A percentile compares a stretch with the other conserved stretches of the same genome.
phyloP scores from a whole-genome alignment of 2,113 vertebrate species.

The Odontesthes bonariensis region DNA sequence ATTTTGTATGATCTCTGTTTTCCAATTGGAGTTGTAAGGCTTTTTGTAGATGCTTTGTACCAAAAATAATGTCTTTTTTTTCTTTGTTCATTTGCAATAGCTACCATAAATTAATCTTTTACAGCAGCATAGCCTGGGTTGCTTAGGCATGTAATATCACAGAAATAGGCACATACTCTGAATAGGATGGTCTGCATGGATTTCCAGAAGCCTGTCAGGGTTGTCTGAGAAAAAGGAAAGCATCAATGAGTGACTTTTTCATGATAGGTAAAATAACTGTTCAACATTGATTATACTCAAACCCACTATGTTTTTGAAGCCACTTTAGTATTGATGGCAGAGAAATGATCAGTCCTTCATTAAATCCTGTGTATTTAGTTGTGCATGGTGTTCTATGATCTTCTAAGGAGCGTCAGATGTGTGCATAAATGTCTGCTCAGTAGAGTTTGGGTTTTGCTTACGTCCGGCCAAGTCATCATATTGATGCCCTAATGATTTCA shows the following conservation, averaged over 20 bases:
- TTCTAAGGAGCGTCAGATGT: slow-evolving; percentile 60
- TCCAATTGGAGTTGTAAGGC: slow-evolving; percentile 90
- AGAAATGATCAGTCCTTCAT: slow-evolving; percentile 70
- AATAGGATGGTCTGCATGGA: slow-evolving; percentile 75
- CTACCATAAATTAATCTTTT: slow-evolving; percentile 84
- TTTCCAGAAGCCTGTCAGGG: slow-evolving; percentile 76
- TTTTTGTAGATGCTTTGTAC: slow-evolving; percentile 94
- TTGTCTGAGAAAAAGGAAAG: slow-evolving; percentile 67
- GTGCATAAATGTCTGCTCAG: slow-evolving; percentile 42
- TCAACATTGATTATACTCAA: slow-evolving; percentile 78
- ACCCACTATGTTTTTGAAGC: slow-evolving; percentile 80
- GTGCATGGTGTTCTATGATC: slow-evolving; percentile 70
- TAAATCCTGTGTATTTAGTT: slow-evolving; percentile 72
- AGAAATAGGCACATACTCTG: slow-evolving; percentile 82
- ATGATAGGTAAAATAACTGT: slow-evolving; percentile 67
- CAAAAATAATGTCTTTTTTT: slow-evolving; percentile 85
- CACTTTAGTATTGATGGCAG: slow-evolving; percentile 83
- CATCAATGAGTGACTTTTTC: slow-evolving; percentile 66
- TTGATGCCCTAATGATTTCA: slow-evolving; percentile 45
- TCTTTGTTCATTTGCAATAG: slow-evolving; percentile 70
- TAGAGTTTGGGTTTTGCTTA: slow-evolving; percentile 40
- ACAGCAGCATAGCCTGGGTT: slow-evolving; percentile 80
- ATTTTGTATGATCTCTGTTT: slow-evolving; percentile 90
- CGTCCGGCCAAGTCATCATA: slow-evolving; percentile 47
- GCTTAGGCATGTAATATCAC: slow-evolving; percentile 81